Percentiles rank a stretch among this genome's conserved stretches.
These are phyloP conservation scores for Motacilla tschutschensis DNA, from an alignment of 2,113 vertebrate species.

Conservation along the genomic window DNA sequence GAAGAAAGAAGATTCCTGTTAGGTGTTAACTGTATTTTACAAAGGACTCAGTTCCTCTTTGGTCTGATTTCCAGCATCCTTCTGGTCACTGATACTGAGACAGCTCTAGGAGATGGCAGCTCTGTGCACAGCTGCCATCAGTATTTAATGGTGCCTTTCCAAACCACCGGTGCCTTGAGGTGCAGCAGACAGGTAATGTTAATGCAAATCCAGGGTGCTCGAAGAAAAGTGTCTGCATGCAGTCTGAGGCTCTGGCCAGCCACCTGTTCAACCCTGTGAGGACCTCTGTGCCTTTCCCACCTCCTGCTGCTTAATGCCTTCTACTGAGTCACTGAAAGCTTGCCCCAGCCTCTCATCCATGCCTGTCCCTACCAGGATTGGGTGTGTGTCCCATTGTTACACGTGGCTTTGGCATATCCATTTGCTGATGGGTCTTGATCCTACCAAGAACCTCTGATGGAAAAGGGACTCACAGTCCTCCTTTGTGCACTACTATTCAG, in stretches of 20 bases:
- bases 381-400: background rate
- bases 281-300: background rate
- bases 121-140: fast-evolving
- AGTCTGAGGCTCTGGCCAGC: background rate
- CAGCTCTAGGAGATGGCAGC: background rate
- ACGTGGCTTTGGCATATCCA: no score
- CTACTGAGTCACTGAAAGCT: background rate
- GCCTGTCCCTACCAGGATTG: background rate
- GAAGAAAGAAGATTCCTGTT: background rate
- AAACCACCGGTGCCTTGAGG: background rate
- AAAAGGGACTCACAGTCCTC: background rate
- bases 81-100: background rate
- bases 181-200: background rate
- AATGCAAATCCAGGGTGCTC: background rate
- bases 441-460: background rate
- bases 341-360: background rate
- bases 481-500: background rate
- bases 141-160: background rate
- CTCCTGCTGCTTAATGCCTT: background rate
- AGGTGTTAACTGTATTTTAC: background rate
- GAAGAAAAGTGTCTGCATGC: background rate
- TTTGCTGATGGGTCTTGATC: background rate
- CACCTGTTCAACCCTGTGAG: background rate
- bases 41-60: background rate
- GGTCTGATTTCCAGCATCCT: background rate